Base-by-base conservation (phyloP, 1,140 invertebrate species). In the Magallana ariakensis region DNA sequence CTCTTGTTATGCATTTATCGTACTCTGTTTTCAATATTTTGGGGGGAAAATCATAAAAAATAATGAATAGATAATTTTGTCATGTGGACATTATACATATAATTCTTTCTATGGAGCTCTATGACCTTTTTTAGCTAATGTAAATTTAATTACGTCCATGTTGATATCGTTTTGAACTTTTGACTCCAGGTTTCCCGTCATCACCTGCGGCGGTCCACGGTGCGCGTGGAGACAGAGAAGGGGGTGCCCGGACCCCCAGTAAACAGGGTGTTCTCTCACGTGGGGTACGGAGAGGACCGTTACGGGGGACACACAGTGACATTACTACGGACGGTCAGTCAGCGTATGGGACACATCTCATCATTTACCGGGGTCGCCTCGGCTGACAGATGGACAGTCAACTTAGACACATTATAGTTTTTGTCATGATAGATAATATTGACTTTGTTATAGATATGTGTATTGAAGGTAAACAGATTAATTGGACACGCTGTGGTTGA, bases 211-310 rank as follows among this genome's bases (percentile, higher is more conserved):
- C 4, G 66, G 66, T 33, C 66, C 0, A 26, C 66, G 11, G 66
- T 70, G 9, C 22, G 11, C 9, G 22, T 26, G 22, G 66, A 70
- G 11, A 70, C 9, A 22, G 66, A 22, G 11, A 1, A 0, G 11
- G 22, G 19, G 11, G 22, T 10, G 1, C 19, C 66, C 11, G 6
- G 11, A 11, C 66, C 66, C 15, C 22, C 66, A 13, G 26, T 70
- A 4, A 26, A 70, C 22, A 70, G 33, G 9, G 9, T 46, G 66
- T 70, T 70, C 22, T 70, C 66, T 26, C 66, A 70, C 11, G 66
- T 70, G 66, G 66, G 66, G 22, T 70, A 70, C 13, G 66, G 66
- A 10, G 66, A 70, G 66, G 66, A 70, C 22, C 19, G 26, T 19
- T 70, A 11, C 7, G 26, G 66, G 13, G 66, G 66, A 11, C 66